Conservation (phyloP, 2,888 invertebrate species). For the Athrips mouffetella region DNA sequence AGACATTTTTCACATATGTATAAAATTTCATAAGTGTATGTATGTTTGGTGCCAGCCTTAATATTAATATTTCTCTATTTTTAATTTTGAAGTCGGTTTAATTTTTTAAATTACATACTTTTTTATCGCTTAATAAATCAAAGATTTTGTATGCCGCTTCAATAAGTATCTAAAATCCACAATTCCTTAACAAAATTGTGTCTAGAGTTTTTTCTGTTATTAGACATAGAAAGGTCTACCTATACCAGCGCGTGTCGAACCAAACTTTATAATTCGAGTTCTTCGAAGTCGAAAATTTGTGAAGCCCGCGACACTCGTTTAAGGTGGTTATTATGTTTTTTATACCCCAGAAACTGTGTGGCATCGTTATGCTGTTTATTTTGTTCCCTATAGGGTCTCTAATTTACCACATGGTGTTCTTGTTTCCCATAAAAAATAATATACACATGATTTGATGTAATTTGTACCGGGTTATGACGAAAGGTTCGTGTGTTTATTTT, state of each 20-base stretch:
- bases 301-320: slow-evolving; percentile 54
- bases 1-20: too few species aligned
- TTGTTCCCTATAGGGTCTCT: slow-evolving; percentile 57
- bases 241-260: slow-evolving; percentile 5
- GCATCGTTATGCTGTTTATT: slow-evolving; percentile 68
- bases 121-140: too few species aligned
- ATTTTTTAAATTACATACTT: too few species aligned
- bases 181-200: too few species aligned
- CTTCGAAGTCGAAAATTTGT: slow-evolving; percentile 47
- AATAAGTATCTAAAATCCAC: too few species aligned
- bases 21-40: too few species aligned
- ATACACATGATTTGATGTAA: slow-evolving; percentile 73
- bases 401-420: slow-evolving; percentile 74
- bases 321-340: slow-evolving; percentile 54
- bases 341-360: slow-evolving; percentile 43
- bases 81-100: too few species aligned
- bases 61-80: too few species aligned
- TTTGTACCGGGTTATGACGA: slow-evolving; percentile 68
- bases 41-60: too few species aligned
- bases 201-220: too few species aligned
- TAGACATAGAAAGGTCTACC: neutral
- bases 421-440: slow-evolving; percentile 61
- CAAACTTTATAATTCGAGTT: slow-evolving; percentile 34
- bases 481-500: slow-evolving; percentile 69
- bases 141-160: too few species aligned